A percentile compares a stretch with the other conserved stretches of the same genome.
phyloP scores from a whole-genome alignment of 2,888 invertebrate species.

The Lampropteryx suffumata region DNA sequence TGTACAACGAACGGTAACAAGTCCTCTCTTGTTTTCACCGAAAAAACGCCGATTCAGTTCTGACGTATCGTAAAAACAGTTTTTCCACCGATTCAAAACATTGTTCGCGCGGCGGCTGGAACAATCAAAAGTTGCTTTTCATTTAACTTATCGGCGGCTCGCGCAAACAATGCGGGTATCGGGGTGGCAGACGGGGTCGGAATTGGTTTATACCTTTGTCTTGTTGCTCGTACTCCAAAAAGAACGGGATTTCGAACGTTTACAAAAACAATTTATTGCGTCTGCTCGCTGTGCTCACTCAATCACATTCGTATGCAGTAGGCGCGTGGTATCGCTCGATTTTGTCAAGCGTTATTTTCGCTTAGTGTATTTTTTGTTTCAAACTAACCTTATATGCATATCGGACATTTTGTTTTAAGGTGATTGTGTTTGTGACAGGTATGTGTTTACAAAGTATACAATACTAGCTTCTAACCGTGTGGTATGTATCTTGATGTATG shows the following conservation, averaged over 20 bases:
- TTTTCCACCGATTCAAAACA: slow-evolving; percentile 38
- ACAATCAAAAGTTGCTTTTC: slow-evolving; percentile 70
- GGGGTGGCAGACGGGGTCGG: slow-evolving; percentile 42
- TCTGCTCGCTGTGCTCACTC: slow-evolving; percentile 16
- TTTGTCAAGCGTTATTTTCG: slow-evolving; percentile 23
- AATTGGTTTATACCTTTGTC: slow-evolving; percentile 66
- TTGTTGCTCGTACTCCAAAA: slow-evolving; percentile 40
- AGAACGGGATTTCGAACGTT: slow-evolving; percentile 22
- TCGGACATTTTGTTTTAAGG: not conserved
- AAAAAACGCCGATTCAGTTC: slow-evolving; percentile 44
- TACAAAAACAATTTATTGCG: slow-evolving; percentile 22
- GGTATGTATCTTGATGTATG: too few species aligned
- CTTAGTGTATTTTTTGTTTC: slow-evolving; percentile 11
- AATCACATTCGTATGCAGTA: slow-evolving; percentile 25
- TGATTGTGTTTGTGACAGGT: too few species aligned
- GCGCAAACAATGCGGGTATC: slow-evolving; percentile 56
- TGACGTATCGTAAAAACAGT: slow-evolving; percentile 35
- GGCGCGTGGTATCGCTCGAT: slow-evolving; percentile 16
- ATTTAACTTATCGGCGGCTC: slow-evolving; percentile 60
- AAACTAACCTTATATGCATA: slow-evolving; percentile 17
- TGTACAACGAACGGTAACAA: slow-evolving; percentile 36
- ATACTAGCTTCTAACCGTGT: not conserved
- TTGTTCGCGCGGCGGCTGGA: slow-evolving; percentile 44
- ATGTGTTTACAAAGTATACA: too few species aligned
- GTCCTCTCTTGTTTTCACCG: slow-evolving; percentile 42